Evolutionary conservation across 2,888 invertebrate genomes (phyloP), one percentile per base, ranked within the genome.

Genomic region (Caenorhabditis plicata): DNA sequence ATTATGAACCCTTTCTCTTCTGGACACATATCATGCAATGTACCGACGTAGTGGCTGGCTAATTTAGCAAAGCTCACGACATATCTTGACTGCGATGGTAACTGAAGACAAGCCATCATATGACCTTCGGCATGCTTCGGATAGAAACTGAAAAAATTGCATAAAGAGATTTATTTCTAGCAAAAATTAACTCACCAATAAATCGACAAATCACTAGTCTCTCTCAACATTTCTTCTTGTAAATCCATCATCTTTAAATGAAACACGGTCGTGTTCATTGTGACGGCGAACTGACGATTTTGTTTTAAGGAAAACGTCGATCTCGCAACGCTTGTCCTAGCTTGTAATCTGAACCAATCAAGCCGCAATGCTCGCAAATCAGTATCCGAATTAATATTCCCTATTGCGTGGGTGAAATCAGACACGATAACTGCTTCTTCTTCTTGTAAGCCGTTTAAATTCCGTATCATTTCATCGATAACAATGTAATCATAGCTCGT

Each of bases 171-270:
- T 11, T 8, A 15, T 4, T 41, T 41, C 3, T 13, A 32, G 22
- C 11, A 19, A 32, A 31, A 17, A 17, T 3, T 4, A 8, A 31
- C 74, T 77, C 77, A 86, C 86, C 96, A 98, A 82, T 96, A 96
- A 65, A 96, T 88, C 0, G 95, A 95, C 17, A 99, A 85, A 85
- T 99, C 96, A 0, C 95, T 94, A 2, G 94, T 92, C 83, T 99
- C 96, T 1, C 90, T 89, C 73, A 98, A 86, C 81, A 98, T 90
- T 83, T 96, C 94, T 83, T 96, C 96, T 43, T 98, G 86, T 82
- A 90, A 91, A 82, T 99, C 98, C 1, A 99, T 93, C 88, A 98
- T 92, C 83, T 92, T 91, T 0, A 95, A 91, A 81, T 98, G 98
- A 81, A 96, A 99, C 29, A 91, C 88, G 82, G 95, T 88, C 35